A percentile compares a stretch with the other conserved stretches of the same genome.
These are phyloP conservation scores for Hyaena hyaena DNA, from an alignment of 2,113 vertebrate genomes.

Conservation along the genomic window DNA sequence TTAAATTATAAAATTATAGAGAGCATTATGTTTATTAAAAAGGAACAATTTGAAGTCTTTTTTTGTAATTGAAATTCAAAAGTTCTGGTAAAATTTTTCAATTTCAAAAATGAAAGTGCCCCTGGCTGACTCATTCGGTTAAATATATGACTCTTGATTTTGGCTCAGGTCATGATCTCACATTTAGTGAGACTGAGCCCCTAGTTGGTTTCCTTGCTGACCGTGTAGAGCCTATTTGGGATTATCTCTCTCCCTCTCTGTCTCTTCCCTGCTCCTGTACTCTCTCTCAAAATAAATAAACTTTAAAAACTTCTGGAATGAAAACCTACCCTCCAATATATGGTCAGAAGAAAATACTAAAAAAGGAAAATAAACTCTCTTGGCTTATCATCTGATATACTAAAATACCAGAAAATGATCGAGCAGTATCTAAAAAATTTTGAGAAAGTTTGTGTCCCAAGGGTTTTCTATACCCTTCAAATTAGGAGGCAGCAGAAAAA, in stretches of 20 bases:
- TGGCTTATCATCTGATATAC: neutral
- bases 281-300: too few relatives aligned
- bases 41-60: neutral
- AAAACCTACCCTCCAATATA: neutral
- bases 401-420: neutral
- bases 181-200: too few relatives aligned
- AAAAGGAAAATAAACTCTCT: constrained; percentile 30
- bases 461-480: neutral
- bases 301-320: neutral
- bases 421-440: neutral
- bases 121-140: too few relatives aligned
- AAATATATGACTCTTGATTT: too few relatives aligned
- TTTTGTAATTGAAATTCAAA: neutral
- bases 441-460: neutral
- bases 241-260: too few relatives aligned
- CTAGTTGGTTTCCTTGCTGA: too few relatives aligned
- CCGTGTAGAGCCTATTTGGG: too few relatives aligned
- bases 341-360: neutral
- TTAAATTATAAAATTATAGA: neutral
- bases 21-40: neutral
- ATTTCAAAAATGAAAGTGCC: constrained; percentile 2
- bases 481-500: neutral
- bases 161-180: too few relatives aligned
- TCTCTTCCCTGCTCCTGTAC: too few relatives aligned
- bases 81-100: neutral